Evolutionary conservation across 64 coral and sea anemone species (phyloP).

Genomic region (Montipora cactus): DNA sequence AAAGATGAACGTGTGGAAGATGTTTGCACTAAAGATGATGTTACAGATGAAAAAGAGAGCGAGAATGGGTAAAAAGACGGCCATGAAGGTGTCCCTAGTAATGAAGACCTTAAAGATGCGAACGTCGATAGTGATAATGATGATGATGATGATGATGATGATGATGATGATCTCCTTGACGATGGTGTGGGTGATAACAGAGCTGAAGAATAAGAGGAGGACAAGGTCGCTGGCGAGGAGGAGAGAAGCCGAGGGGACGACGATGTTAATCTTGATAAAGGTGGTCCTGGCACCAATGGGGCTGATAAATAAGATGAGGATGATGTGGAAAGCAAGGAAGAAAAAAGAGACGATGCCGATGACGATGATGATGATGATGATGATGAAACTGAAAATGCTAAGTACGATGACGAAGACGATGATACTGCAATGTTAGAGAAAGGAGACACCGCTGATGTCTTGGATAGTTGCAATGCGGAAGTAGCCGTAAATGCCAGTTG

Average conservation of each 20-base stretch:
- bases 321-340: neutral
- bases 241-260: neutral
- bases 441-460: neutral
- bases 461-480: neutral
- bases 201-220: no score
- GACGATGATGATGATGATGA: neutral
- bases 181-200: no score
- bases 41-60: neutral
- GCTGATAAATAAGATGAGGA: neutral
- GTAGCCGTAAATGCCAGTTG: neutral
- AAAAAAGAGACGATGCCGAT: neutral
- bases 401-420: neutral
- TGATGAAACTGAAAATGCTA: neutral
- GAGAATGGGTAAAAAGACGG: neutral
- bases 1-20: neutral
- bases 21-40: neutral
- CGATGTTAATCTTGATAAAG: neutral
- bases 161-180: neutral
- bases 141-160: neutral
- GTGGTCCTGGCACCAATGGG: neutral
- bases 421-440: neutral
- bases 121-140: neutral
- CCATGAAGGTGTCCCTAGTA: neutral
- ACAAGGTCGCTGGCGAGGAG: no score
- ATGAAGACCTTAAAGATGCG: neutral